Percentiles rank a stretch among this genome's conserved stretches.
Evolutionary conservation across 2,113 vertebrate genomes (phyloP).

Genomic region (Lota lota): DNA sequence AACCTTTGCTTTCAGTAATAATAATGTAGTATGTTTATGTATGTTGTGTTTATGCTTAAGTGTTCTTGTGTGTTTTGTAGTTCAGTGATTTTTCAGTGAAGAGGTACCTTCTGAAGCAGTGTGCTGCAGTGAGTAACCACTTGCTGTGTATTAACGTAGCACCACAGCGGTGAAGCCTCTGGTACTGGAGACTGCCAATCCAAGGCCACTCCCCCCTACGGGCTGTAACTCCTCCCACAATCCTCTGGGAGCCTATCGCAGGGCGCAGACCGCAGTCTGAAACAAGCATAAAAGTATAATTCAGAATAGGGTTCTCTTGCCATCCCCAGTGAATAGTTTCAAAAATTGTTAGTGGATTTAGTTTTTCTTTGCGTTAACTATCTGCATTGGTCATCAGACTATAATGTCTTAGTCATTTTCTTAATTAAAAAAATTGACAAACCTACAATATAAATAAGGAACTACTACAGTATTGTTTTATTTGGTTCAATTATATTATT

Average conservation of each 20-base stretch:
- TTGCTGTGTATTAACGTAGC: slow-evolving; percentile 85
- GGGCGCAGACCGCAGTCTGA: slow-evolving; percentile 84
- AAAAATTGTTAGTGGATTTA: too few species aligned
- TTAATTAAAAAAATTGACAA: background rate
- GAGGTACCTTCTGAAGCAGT: slow-evolving; percentile 85
- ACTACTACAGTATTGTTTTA: too few species aligned
- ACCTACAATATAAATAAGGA: too few species aligned
- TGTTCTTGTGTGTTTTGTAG: too few species aligned
- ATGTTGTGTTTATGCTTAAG: too few species aligned
- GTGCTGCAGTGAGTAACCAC: slow-evolving; percentile 91
- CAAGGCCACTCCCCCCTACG: slow-evolving; percentile 90
- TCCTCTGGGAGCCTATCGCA: slow-evolving; percentile 72
- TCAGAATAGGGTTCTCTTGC: background rate
- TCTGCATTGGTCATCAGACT: background rate
- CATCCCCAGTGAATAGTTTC: background rate
- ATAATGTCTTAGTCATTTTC: background rate
- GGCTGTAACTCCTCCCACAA: slow-evolving; percentile 83
- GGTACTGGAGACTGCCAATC: slow-evolving; percentile 89
- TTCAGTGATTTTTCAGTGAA: too few species aligned
- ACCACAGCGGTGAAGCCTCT: slow-evolving; percentile 83
- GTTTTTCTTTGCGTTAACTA: background rate
- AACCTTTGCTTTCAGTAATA: background rate
- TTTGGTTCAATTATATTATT: too few species aligned
- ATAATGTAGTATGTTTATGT: too few species aligned
- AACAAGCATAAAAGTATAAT: slow-evolving; percentile 5